A percentile compares a stretch with the other conserved stretches of the same genome.
Evolutionary conservation across 2,888 invertebrate species (phyloP).

Genomic region (Caenorhabditis sp.): DNA sequence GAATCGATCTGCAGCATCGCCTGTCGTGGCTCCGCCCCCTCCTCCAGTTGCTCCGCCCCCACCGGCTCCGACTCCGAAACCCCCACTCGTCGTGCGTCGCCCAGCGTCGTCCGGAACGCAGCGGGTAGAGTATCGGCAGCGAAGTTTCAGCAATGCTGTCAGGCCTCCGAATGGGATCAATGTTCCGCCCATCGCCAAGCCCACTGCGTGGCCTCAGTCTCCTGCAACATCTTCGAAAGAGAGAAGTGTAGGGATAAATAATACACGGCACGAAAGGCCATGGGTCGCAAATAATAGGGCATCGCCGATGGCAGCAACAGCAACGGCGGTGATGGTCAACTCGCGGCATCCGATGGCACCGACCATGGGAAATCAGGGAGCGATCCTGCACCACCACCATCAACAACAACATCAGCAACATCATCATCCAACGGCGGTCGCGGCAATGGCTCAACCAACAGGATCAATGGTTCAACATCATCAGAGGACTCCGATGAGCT

Average conservation of each 20-base stretch:
- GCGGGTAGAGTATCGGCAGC: slow-evolving; percentile 12
- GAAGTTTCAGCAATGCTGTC: slow-evolving; percentile 11
- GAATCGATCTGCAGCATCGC: no score
- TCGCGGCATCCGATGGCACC: not conserved
- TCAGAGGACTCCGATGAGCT: no score
- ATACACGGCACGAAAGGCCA: slow-evolving; percentile 16
- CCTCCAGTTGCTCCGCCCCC: not conserved
- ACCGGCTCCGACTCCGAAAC: not conserved
- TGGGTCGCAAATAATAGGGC: slow-evolving; percentile 26
- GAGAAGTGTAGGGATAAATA: slow-evolving; percentile 27
- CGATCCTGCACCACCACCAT: no score
- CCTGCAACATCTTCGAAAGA: not conserved
- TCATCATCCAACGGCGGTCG: no score
- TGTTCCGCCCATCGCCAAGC: slow-evolving; percentile 6
- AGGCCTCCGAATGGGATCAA: not conserved
- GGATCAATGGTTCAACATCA: no score
- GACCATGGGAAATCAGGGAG: no score
- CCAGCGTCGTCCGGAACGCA: not conserved
- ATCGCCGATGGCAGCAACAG: not conserved
- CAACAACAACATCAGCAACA: no score
- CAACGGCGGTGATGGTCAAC: not conserved
- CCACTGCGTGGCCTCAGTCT: not conserved
- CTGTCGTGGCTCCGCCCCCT: not conserved
- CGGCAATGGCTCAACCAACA: no score
- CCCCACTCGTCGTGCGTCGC: not conserved